phyloP scores from a whole-genome alignment of 2,888 invertebrate species.

The Agelastica alni region DNA sequence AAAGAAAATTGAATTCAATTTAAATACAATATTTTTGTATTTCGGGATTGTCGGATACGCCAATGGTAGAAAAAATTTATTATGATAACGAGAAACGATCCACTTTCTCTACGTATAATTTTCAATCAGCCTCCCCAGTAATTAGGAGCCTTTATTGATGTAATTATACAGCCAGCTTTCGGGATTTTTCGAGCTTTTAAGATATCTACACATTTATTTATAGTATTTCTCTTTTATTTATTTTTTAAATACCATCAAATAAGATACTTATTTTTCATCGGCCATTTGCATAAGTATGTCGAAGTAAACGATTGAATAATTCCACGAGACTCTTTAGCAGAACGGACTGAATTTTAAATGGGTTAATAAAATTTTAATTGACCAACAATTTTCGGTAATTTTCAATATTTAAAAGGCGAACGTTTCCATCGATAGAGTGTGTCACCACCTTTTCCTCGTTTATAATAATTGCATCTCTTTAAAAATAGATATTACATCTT shows the following conservation, averaged over 20 bases:
- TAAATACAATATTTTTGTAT: too few species aligned
- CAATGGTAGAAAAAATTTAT: slow-evolving; percentile 7
- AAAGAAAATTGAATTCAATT: too few species aligned
- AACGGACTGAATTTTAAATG: too few species aligned
- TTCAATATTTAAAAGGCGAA: too few species aligned
- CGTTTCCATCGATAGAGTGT: too few species aligned
- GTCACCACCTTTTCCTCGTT: too few species aligned
- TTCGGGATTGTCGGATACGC: neutral
- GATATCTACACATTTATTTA: slow-evolving; percentile 17
- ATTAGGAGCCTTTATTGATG: slow-evolving; percentile 21
- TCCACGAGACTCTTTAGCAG: too few species aligned
- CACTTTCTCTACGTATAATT: slow-evolving; percentile 21
- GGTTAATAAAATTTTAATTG: too few species aligned
- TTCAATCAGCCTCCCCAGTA: slow-evolving; percentile 21
- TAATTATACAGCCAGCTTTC: slow-evolving; percentile 21
- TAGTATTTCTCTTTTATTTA: slow-evolving; percentile 5
- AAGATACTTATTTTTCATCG: slow-evolving; percentile 3
- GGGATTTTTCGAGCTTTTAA: slow-evolving; percentile 20
- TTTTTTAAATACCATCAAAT: slow-evolving; percentile 15
- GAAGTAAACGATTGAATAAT: too few species aligned
- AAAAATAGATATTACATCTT: too few species aligned
- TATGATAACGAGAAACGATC: slow-evolving; percentile 19
- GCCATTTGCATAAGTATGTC: slow-evolving; percentile 13
- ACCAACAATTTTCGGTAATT: too few species aligned
- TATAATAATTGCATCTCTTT: too few species aligned